Evolutionary conservation across 2,113 vertebrate genomes (phyloP), one percentile per base, ranked within the genome.

Genomic region (Seriola quinqueradiata): DNA sequence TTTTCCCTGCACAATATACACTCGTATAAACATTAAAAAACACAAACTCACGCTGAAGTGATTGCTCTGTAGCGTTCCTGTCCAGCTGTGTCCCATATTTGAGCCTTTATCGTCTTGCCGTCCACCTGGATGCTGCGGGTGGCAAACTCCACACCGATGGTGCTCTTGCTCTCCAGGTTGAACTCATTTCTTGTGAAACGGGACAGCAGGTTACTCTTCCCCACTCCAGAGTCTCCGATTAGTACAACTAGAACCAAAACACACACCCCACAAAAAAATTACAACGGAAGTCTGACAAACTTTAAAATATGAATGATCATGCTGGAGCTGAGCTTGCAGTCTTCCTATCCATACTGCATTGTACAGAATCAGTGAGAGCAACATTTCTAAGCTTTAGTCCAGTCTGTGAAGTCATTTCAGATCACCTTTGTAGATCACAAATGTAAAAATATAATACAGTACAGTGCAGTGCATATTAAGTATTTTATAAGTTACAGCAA

Each of bases 141-240:
- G 76, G 98, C 98, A 1, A 99, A 99, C 88, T 99, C 98, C 93
- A 99, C 98, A 0, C 98, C 98, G 0, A 99, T 99, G 94, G 98
- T 99, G 93, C 98, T 99, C 93, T 99, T 99, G 89, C 97, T 99
- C 94, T 99, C 98, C 95, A 99, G 93, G 90, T 99, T 99, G 94
- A 99, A 99, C 91, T 99, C 98, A 89, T 99, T 99, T 76, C 98
- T 96, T 38, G 98, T 99, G 93, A 99, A 99, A 69, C 98, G 97
- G 8, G 98, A 99, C 82, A 99, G 95, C 50, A 99, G 96, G 87
- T 99, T 98, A 92, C 98, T 99, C 94, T 99, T 99, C 80, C 98
- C 98, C 58, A 99, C 98, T 17, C 98, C 98, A 0, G 98, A 99
- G 93, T 99, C 98, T 86, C 98, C 98, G 0, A 99, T 99, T 54